Conservation (phyloP, 92 coral and sea anemone species). For the Palythoa caribaeorum region DNA sequence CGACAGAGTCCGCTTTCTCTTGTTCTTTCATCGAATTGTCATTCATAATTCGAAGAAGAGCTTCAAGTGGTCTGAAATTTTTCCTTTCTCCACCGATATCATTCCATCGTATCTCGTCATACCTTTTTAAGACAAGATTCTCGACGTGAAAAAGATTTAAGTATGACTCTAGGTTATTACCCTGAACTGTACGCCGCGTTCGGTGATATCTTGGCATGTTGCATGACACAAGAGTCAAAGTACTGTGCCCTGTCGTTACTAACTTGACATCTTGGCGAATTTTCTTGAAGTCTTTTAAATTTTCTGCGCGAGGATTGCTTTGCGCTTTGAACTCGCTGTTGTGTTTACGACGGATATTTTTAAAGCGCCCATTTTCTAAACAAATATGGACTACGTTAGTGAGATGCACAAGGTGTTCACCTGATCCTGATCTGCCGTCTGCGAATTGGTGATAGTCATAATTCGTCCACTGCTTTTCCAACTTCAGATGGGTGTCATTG, state of each 20-base stretch:
- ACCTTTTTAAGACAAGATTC: slow-evolving; percentile 63
- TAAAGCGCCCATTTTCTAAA: slow-evolving; percentile 68
- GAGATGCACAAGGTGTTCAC: slow-evolving; percentile 5
- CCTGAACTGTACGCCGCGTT: slow-evolving; percentile 7
- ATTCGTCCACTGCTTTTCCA: slow-evolving; percentile 80
- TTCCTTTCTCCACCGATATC: slow-evolving; percentile 68
- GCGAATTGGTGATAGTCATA: slow-evolving; percentile 78
- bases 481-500: slow-evolving; percentile 68
- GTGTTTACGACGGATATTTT: slow-evolving; percentile 69
- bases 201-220: slow-evolving; percentile 12
- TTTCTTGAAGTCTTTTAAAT: slow-evolving; percentile 62
- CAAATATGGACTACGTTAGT: slow-evolving; percentile 38
- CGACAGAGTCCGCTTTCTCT: slow-evolving; percentile 68
- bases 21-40: slow-evolving; percentile 69
- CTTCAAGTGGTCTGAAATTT: slow-evolving; percentile 73
- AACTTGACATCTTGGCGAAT: slow-evolving; percentile 74
- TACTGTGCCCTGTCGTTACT: slow-evolving; percentile 77
- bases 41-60: slow-evolving; percentile 74
- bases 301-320: slow-evolving; percentile 58
- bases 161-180: slow-evolving; percentile 7
- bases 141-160: slow-evolving; percentile 56
- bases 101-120: slow-evolving; percentile 69
- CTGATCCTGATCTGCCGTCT: slow-evolving; percentile 69
- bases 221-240: slow-evolving; percentile 60
- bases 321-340: slow-evolving; percentile 39